Conservation (phyloP, 1,140 invertebrate genomes). For the Drosophila nasuta region DNA sequence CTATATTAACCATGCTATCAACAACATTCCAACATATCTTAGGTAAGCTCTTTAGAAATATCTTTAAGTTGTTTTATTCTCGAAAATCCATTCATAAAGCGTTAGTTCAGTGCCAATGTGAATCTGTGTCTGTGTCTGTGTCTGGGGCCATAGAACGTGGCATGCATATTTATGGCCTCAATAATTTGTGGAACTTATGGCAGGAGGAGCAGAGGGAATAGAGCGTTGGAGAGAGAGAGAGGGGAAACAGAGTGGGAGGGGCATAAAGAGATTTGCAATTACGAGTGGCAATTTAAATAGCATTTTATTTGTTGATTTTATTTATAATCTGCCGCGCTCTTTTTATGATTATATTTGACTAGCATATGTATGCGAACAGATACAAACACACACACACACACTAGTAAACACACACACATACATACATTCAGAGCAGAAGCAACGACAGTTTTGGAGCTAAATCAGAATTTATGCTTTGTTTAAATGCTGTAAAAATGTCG, state of each 20-base stretch:
- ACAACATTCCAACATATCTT: conserved; percentile 40
- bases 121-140: neutral
- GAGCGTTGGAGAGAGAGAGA: neutral
- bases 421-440: conserved; percentile 19
- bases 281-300: conserved; percentile 75
- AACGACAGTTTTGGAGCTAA: conserved; percentile 76
- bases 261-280: conserved; percentile 57
- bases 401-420: conserved; percentile 5
- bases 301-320: conserved; percentile 72
- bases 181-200: conserved; percentile 43
- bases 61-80: conserved; percentile 24
- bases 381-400: conserved; percentile 36
- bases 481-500: conserved; percentile 83
- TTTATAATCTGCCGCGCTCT: conserved; percentile 66
- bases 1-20: conserved; percentile 16
- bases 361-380: conserved; percentile 45
- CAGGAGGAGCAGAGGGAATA: neutral
- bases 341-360: conserved; percentile 57
- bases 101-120: conserved; percentile 17
- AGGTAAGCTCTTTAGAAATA: conserved; percentile 26
- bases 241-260: neutral
- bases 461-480: conserved; percentile 83
- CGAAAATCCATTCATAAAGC: conserved; percentile 25
- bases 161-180: conserved; percentile 60
- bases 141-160: conserved; percentile 15